phyloP scores from a whole-genome alignment of 2,888 invertebrate species.

The Aphrophora alni region DNA sequence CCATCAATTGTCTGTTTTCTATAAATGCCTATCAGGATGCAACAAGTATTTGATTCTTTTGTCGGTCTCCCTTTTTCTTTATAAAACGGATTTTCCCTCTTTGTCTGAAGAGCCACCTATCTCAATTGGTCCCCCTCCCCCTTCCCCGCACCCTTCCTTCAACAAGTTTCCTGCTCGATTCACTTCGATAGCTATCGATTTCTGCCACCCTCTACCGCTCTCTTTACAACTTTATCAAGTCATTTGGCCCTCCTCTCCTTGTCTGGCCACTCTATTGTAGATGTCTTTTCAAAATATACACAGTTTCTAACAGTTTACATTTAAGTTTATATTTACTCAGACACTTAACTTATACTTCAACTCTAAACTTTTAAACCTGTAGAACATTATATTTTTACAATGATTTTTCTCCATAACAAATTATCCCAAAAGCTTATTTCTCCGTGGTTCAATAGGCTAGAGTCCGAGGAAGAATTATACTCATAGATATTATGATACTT shows the following conservation, averaged over 20 bases:
- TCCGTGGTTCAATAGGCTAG: too few species aligned
- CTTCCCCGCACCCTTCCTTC: too few species aligned
- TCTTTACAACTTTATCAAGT: conserved; percentile 36
- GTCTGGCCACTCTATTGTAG: neutral
- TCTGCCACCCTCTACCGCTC: neutral
- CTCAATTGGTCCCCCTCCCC: conserved; percentile 35
- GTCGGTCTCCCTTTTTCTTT: conserved; percentile 34
- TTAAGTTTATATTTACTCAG: too few species aligned
- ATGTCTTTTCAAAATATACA: too few species aligned
- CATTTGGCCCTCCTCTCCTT: neutral
- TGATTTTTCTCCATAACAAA: too few species aligned
- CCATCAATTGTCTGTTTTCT: conserved; percentile 10
- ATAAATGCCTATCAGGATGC: conserved; percentile 10
- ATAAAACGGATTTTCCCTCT: conserved; percentile 27
- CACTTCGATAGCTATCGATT: conserved; percentile 40
- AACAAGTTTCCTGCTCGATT: conserved; percentile 36
- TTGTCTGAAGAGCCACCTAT: conserved; percentile 33
- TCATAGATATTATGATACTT: too few species aligned
- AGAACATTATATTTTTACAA: too few species aligned
- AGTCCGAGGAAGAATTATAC: too few species aligned
- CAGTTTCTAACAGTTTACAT: too few species aligned
- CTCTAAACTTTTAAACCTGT: too few species aligned
- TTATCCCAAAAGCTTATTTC: too few species aligned
- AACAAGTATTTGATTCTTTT: conserved; percentile 33
- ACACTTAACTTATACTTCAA: too few species aligned